These are phyloP conservation scores for Caenorhabditis angaria DNA, from an alignment of 2,888 invertebrate species.

Conservation along the genomic window DNA sequence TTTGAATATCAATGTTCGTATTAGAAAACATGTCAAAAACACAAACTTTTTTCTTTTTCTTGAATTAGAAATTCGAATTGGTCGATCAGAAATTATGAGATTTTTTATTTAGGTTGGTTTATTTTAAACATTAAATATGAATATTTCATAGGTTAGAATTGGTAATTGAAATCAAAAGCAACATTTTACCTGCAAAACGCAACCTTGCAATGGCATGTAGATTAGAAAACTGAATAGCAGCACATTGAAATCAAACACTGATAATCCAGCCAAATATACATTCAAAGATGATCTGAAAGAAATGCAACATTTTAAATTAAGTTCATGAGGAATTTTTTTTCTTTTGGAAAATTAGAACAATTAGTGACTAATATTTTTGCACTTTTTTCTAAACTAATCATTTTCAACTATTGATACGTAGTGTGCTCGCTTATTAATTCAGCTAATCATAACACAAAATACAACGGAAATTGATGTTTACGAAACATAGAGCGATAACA, in stretches of 20 bases:
- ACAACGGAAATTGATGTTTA: no score
- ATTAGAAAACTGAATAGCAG: constrained; percentile 63
- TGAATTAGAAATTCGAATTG: no score
- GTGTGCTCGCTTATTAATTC: no score
- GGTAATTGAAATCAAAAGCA: neutral
- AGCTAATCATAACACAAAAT: no score
- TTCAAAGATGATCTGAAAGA: constrained; percentile 64
- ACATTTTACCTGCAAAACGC: constrained; percentile 47
- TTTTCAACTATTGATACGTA: constrained; percentile 10
- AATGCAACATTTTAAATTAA: neutral
- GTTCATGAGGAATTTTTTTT: neutral
- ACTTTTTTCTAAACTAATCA: neutral
- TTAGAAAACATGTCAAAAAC: neutral
- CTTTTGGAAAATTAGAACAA: no score
- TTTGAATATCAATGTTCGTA: neutral
- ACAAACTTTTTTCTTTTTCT: neutral
- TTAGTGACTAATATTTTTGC: neutral
- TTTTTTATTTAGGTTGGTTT: no score
- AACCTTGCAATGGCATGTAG: constrained; percentile 61
- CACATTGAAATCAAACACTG: constrained; percentile 68
- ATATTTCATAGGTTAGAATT: no score
- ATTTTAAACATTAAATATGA: no score
- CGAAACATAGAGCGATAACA: no score
- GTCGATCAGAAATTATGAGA: no score
- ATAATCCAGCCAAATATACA: constrained; percentile 71